Evolutionary conservation across 1,140 invertebrate genomes (phyloP).

Genomic region (Carposina sasakii): DNA sequence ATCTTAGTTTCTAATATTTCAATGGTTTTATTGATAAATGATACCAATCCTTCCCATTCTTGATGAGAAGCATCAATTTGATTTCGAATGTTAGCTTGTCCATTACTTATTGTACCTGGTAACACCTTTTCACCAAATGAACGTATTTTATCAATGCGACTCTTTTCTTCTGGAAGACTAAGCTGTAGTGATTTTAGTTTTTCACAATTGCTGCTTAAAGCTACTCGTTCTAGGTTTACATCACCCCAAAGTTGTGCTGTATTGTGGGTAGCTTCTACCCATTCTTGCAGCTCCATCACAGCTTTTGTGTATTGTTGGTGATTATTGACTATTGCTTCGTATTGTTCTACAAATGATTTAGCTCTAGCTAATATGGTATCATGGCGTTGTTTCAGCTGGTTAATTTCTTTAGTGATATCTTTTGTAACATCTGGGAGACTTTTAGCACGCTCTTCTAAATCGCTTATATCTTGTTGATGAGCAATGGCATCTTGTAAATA

Average conservation of each 20-base stretch:
- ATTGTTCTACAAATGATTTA: conserved; percentile 82
- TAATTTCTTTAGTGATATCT: conserved; percentile 58
- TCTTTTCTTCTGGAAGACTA: conserved; percentile 89
- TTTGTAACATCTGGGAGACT: conserved; percentile 56
- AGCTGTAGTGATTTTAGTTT: conserved; percentile 88
- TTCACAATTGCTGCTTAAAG: conserved; percentile 93
- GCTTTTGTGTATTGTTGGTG: conserved; percentile 94
- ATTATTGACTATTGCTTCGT: conserved; percentile 92
- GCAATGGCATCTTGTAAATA: conserved; percentile 88
- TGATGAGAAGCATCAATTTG: conserved; percentile 91
- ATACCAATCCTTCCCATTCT: conserved; percentile 90
- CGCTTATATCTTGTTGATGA: conserved; percentile 90
- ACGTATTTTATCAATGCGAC: conserved; percentile 85
- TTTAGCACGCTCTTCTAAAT: conserved; percentile 73
- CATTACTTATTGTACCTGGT: conserved; percentile 87
- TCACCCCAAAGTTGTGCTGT: conserved; percentile 91
- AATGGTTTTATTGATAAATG: conserved; percentile 83
- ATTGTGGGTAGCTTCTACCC: conserved; percentile 91
- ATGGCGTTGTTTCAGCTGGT: conserved; percentile 57
- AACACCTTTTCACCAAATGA: conserved; percentile 91
- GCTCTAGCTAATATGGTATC: conserved; percentile 77
- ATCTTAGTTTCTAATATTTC: conserved; percentile 86
- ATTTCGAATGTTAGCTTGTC: conserved; percentile 88
- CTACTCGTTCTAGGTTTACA: conserved; percentile 88
- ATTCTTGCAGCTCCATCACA: conserved; percentile 90